Evolutionary conservation across 2,888 invertebrate genomes (phyloP), one percentile per base, ranked within the genome.

Genomic region (Syrphus vitripennis): DNA sequence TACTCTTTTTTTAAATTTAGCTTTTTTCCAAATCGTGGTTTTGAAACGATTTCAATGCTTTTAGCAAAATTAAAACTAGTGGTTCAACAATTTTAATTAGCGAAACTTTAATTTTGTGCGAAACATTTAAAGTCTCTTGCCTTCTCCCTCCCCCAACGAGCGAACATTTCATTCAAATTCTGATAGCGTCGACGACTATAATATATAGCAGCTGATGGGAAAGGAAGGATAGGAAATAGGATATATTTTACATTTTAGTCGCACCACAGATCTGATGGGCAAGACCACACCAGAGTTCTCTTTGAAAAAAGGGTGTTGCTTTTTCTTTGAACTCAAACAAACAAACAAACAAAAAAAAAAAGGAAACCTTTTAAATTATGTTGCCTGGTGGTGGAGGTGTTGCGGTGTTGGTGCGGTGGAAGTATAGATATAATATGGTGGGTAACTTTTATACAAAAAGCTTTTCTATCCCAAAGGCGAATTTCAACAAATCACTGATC

Each of bases 401-500:
- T n/a, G 24, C 1, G 16, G 29, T 29, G 6, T 2, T 6, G 42
- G n/a, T 2, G 16, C 3, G n/a, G 29, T 55, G 29, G 9, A 24
- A 7, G n/a, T 55, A 5, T 2, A 10, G n/a, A 3, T 37, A 12
- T 37, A 34, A 3, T 37, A 12, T 37, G 21, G 55, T 53, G 48
- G 57, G 19, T 65, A 21, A 63, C n/a, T 19, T n/a, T 57, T 26
- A 12, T 4, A 65, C 63, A 63, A 26, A 26, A 53, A 29, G 37
- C 31, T 67, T 45, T 65, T 59, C 45, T 19, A 57, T 55, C 40
- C 57, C 45, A 37, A 63, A 45, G 79, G 75, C 16, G 31, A 80
- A 53, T 76, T 71, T 79, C 65, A 70, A 70, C 79, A 83, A 83
- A 83, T 83, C 83, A 83, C 78, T 69, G 83, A 83, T 78, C 63